These are phyloP conservation scores for Embiotoca jacksoni DNA, from an alignment of 2,113 vertebrate genomes.

Conservation along the genomic window DNA sequence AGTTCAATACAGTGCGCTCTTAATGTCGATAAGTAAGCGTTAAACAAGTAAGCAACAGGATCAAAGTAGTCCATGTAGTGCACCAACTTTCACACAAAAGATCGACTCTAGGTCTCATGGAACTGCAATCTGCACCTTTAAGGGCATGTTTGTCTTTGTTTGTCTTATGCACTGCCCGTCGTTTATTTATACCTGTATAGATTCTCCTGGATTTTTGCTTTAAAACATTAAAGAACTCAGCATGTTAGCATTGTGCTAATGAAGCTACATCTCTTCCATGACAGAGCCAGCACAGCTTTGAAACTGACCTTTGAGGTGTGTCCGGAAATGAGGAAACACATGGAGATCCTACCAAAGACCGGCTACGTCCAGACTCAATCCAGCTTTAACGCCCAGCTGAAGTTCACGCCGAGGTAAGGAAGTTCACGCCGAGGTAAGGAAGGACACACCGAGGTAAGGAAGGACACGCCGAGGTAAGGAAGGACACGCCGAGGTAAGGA, in stretches of 20 bases:
- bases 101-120: background rate
- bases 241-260: constrained; percentile 14
- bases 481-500: constrained; percentile 36
- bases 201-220: background rate
- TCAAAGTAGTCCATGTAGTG: background rate
- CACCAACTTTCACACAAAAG: background rate
- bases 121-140: background rate
- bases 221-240: background rate
- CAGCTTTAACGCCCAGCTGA: constrained; percentile 87
- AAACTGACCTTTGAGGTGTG: constrained; percentile 90
- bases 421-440: constrained; percentile 4
- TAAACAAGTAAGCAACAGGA: background rate
- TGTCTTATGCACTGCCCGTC: background rate
- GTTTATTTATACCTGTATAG: background rate
- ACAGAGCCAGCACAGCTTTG: constrained; percentile 87
- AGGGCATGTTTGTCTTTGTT: background rate
- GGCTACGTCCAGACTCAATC: constrained; percentile 89
- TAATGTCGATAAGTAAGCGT: background rate
- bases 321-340: constrained; percentile 88
- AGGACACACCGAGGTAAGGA: constrained; percentile 81
- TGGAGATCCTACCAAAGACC: constrained; percentile 90
- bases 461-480: constrained; percentile 74
- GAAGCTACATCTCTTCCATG: constrained; percentile 21
- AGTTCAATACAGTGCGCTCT: background rate
- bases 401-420: constrained; percentile 92